Evolutionary conservation across 2,888 invertebrate species (phyloP).

Genomic region (Drosophila subquinaria): DNA sequence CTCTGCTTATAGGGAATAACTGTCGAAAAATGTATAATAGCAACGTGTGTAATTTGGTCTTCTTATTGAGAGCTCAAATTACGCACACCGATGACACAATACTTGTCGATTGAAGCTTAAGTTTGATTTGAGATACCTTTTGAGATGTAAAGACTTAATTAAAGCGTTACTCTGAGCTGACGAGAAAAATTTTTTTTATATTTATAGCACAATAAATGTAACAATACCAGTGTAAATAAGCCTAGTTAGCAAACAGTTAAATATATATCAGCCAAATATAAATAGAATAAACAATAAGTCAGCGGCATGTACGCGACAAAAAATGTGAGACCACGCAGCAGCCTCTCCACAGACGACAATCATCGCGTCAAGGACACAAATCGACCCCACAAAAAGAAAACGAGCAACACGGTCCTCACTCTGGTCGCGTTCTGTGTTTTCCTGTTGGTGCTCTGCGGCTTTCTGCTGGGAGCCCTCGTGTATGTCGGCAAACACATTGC

Average conservation of each 20-base stretch:
- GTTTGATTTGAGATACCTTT: slow-evolving; percentile 25
- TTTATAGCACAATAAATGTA: slow-evolving; percentile 26
- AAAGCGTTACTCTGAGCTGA: background rate
- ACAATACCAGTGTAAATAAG: slow-evolving; percentile 36
- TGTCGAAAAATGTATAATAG: slow-evolving; percentile 37
- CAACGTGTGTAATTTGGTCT: slow-evolving; percentile 58
- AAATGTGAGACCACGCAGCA: slow-evolving; percentile 84
- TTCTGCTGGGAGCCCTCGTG: slow-evolving; percentile 83
- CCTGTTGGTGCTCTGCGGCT: slow-evolving; percentile 82
- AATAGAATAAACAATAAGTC: slow-evolving; percentile 18
- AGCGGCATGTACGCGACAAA: slow-evolving; percentile 83
- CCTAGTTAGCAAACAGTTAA: slow-evolving; percentile 26
- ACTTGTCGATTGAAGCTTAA: slow-evolving; percentile 9
- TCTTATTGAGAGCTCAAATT: slow-evolving; percentile 53
- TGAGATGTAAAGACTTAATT: slow-evolving; percentile 22
- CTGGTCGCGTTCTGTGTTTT: slow-evolving; percentile 84
- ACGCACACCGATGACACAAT: slow-evolving; percentile 54
- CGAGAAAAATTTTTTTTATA: background rate
- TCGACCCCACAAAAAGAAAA: slow-evolving; percentile 58
- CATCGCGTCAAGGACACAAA: slow-evolving; percentile 80
- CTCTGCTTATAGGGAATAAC: slow-evolving; percentile 39
- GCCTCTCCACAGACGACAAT: slow-evolving; percentile 84
- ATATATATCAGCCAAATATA: slow-evolving; percentile 10
- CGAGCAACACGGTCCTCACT: slow-evolving; percentile 82
- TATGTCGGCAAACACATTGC: slow-evolving; percentile 84